phyloP scores from a whole-genome alignment of 2,888 invertebrate species.

The Pyralis farinalis region DNA sequence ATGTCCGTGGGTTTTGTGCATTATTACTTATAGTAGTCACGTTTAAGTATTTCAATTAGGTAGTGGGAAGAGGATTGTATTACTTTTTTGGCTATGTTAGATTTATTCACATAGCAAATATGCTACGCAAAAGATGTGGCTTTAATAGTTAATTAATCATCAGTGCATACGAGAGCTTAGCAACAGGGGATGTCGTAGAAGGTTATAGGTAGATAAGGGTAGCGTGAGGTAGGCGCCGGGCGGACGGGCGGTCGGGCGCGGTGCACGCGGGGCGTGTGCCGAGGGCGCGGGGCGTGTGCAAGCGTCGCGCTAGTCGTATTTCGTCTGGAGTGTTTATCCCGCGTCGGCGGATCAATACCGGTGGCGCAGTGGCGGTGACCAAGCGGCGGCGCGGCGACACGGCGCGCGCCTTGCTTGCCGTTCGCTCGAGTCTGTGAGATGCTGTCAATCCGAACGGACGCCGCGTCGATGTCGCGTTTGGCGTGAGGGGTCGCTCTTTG shows the following conservation, averaged over 20 bases:
- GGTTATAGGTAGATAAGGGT: constrained; percentile 35
- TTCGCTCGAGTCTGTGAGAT: constrained; percentile 73
- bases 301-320: constrained; percentile 77
- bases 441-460: constrained; percentile 75
- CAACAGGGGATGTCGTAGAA: constrained; percentile 42
- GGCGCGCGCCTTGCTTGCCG: constrained; percentile 59
- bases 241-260: constrained; percentile 54
- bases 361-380: constrained; percentile 78
- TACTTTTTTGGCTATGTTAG: no score
- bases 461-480: constrained; percentile 76
- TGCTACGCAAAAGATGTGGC: background rate
- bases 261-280: constrained; percentile 42
- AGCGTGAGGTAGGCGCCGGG: constrained; percentile 45
- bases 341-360: constrained; percentile 78
- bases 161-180: constrained; percentile 38
- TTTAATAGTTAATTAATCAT: constrained; percentile 16
- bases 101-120: no score
- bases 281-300: constrained; percentile 69
- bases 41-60: no score
- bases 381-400: constrained; percentile 72
- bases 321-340: constrained; percentile 81
- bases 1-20: no score
- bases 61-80: no score
- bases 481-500: constrained; percentile 76
- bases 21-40: no score